Percentiles rank a stretch among this genome's conserved stretches.
Conservation (phyloP, 2,797 vertebrate species). For the Spheniscus humboldti region DNA sequence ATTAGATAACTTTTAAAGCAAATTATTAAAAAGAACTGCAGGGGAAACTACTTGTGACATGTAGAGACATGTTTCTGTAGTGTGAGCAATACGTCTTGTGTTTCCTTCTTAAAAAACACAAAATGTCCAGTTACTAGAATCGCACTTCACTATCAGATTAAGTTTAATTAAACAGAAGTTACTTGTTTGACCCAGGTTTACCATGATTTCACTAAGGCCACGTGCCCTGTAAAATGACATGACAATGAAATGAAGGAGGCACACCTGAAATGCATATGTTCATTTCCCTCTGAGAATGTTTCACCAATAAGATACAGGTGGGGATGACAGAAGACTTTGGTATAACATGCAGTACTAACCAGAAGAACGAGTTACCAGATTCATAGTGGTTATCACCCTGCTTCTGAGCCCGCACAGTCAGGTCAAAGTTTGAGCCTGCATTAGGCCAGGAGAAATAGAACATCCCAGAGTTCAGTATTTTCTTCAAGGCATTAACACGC, state of each 20-base stretch:
- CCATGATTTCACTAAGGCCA: background rate
- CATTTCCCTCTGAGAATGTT: background rate
- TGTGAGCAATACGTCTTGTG: background rate
- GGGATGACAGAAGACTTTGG: background rate
- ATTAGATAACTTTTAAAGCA: background rate
- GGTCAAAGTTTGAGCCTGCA: conserved; percentile 74
- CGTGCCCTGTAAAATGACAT: background rate
- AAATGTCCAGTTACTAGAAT: background rate
- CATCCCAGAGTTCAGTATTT: conserved; percentile 76
- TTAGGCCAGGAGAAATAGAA: conserved; percentile 80
- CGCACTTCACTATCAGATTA: background rate
- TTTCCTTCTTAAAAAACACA: background rate
- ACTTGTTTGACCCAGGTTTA: background rate
- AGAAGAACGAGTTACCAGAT: conserved; percentile 76
- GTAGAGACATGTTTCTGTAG: background rate
- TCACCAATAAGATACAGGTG: background rate
- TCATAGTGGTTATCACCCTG: conserved; percentile 70
- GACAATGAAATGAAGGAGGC: background rate
- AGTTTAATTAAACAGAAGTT: background rate
- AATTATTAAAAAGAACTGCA: background rate
- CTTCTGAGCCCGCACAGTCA: conserved; percentile 77
- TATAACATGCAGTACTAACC: conserved; percentile 66
- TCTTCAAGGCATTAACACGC: conserved; percentile 69
- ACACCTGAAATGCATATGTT: background rate
- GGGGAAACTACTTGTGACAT: background rate